Evolutionary conservation across 2,888 invertebrate genomes (phyloP).

Genomic region (Cheilosia pagana): DNA sequence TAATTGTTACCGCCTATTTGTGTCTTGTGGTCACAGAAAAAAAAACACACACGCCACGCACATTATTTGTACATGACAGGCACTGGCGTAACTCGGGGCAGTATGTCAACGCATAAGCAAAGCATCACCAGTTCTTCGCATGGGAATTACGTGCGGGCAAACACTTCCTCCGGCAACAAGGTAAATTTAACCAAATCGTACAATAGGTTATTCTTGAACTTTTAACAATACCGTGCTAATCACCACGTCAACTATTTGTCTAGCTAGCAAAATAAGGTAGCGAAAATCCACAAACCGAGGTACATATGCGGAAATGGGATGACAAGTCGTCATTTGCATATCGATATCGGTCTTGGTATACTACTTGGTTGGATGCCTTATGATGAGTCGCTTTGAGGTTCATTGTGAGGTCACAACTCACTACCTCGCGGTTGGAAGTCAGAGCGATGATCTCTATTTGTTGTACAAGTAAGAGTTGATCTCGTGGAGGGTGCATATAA

Average conservation of each 20-base stretch:
- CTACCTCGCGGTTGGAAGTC: no score
- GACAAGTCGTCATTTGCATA: conserved; percentile 25
- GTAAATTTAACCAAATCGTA: conserved; percentile 18
- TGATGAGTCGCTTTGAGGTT: no score
- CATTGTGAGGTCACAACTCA: no score
- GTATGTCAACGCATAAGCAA: conserved; percentile 53
- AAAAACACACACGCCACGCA: background rate
- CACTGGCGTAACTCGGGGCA: conserved; percentile 52
- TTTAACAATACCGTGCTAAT: conserved; percentile 70
- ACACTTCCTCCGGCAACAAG: conserved; percentile 38
- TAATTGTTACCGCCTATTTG: conserved; percentile 73
- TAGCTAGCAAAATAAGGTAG: conserved; percentile 53
- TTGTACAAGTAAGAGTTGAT: no score
- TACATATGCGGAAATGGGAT: conserved; percentile 50
- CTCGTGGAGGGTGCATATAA: no score
- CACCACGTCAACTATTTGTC: conserved; percentile 46
- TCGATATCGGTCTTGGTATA: background rate
- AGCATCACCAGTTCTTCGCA: conserved; percentile 15
- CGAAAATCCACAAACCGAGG: conserved; percentile 12
- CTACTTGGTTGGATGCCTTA: no score
- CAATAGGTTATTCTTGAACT: conserved; percentile 41
- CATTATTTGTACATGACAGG: background rate
- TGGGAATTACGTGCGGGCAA: conserved; percentile 61
- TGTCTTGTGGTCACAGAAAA: conserved; percentile 26
- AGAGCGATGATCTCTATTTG: no score